A percentile compares a stretch with the other conserved stretches of the same genome.
Conservation (phyloP, 1,140 invertebrate species). For the Phthorimaea operculella region DNA sequence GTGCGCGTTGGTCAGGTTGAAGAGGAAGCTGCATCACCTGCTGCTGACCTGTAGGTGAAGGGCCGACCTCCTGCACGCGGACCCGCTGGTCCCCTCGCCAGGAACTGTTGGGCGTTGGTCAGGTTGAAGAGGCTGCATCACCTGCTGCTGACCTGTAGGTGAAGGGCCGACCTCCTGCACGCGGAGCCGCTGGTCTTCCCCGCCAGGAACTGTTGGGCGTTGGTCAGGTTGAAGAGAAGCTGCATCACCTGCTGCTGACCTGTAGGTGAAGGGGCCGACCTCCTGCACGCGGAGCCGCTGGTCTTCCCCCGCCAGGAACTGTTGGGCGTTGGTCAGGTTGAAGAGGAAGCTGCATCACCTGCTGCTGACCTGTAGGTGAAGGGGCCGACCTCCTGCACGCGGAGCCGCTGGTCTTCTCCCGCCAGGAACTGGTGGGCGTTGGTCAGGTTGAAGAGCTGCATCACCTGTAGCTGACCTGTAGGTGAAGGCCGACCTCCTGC, state of each 20-base stretch:
- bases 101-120: background rate
- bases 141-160: too few species aligned
- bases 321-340: background rate
- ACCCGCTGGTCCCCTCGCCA: background rate
- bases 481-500: too few species aligned
- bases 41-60: slow-evolving; percentile 78
- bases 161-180: too few species aligned
- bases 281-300: slow-evolving; percentile 69
- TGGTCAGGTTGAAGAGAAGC: too few species aligned
- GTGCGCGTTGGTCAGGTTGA: slow-evolving; percentile 82
- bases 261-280: slow-evolving; percentile 85
- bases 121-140: background rate
- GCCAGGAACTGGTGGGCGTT: slow-evolving; percentile 71
- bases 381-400: too few species aligned
- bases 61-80: slow-evolving; percentile 78
- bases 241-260: background rate
- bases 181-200: too few species aligned
- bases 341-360: too few species aligned
- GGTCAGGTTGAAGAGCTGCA: too few species aligned
- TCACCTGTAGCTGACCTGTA: too few species aligned
- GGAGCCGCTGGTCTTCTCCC: too few species aligned
- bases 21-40: slow-evolving; percentile 77
- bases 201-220: slow-evolving; percentile 72
- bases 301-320: background rate
- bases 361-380: too few species aligned